Evolutionary conservation across 2,888 invertebrate species (phyloP).

Genomic region (Noctua comes): DNA sequence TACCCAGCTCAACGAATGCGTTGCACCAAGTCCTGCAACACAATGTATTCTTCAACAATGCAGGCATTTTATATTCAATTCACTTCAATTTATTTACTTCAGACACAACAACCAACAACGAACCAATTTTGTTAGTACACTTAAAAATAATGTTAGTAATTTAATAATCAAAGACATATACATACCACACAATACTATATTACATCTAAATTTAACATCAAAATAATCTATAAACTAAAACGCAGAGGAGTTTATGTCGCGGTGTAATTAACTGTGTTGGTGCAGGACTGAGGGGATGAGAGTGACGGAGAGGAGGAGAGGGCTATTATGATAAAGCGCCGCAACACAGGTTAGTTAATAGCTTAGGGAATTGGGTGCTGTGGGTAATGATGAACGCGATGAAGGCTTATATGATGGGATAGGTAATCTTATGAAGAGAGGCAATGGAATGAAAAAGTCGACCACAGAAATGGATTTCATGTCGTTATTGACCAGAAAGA

Average conservation of each 20-base stretch:
- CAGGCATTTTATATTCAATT: conserved; percentile 12
- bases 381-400: not conserved
- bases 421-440: not conserved
- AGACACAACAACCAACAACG: too few species aligned
- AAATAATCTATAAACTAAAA: conserved; percentile 9
- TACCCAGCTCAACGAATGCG: conserved; percentile 20
- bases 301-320: not conserved
- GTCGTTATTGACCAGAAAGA: not conserved
- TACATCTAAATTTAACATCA: too few species aligned
- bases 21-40: conserved; percentile 6
- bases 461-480: not conserved
- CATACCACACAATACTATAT: too few species aligned
- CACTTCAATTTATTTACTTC: too few species aligned
- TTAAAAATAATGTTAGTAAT: too few species aligned
- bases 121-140: too few species aligned
- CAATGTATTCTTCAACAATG: conserved; percentile 25
- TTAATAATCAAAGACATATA: too few species aligned
- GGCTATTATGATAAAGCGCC: conserved; percentile 11
- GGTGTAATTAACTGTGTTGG: conserved; percentile 36
- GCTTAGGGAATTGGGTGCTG: conserved; percentile 27
- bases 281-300: conserved; percentile 8
- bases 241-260: conserved; percentile 17
- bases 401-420: not conserved
- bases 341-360: conserved; percentile 38
- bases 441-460: not conserved